Evolutionary conservation across 2,888 invertebrate species (phyloP).

Genomic region (Andrena bicolor): DNA sequence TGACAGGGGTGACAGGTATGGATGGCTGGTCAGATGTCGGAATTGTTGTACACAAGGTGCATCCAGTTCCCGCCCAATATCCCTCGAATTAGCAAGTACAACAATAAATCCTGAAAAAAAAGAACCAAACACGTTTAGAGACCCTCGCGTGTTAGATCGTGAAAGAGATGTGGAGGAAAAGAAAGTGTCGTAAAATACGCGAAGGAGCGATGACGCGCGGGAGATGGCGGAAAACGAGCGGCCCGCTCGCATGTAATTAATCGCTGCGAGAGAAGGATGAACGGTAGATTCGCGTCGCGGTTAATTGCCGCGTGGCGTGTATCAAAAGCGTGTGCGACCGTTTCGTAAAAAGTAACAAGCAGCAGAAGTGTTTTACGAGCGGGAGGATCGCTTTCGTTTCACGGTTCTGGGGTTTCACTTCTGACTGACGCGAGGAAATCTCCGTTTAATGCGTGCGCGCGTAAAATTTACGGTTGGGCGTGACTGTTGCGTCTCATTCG

Average conservation of each 20-base stretch:
- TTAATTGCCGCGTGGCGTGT: conserved; percentile 34
- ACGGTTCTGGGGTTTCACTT: conserved; percentile 40
- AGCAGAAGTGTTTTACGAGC: conserved; percentile 44
- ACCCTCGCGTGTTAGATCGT: conserved; percentile 14
- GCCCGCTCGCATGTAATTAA: conserved; percentile 52
- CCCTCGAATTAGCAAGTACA: too few species aligned
- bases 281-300: conserved; percentile 37
- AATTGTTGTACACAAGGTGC: too few species aligned
- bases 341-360: conserved; percentile 19
- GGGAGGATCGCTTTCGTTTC: conserved; percentile 54
- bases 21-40: too few species aligned
- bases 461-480: conserved; percentile 25
- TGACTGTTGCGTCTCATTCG: not conserved
- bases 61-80: too few species aligned
- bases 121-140: not conserved
- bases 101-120: not conserved
- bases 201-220: conserved; percentile 20
- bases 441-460: not conserved
- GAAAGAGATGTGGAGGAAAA: conserved; percentile 52
- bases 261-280: conserved; percentile 27
- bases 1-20: too few species aligned
- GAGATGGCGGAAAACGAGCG: conserved; percentile 47
- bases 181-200: conserved; percentile 66
- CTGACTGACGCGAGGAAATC: conserved; percentile 28
- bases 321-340: conserved; percentile 6